Conservation (phyloP, 2,888 invertebrate species). For the Mantis religiosa region DNA sequence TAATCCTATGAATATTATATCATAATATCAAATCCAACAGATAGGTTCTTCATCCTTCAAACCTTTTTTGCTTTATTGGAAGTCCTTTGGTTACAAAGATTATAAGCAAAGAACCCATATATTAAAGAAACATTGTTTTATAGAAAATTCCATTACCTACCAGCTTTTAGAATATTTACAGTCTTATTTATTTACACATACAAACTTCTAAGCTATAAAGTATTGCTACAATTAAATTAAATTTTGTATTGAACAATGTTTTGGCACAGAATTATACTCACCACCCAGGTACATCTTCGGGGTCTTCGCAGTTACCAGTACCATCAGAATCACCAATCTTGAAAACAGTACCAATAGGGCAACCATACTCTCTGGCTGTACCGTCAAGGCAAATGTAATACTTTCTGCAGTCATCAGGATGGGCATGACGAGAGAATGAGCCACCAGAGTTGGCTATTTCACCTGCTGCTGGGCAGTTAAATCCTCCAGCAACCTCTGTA, state of each 20-base stretch:
- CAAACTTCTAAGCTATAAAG: too few relatives aligned
- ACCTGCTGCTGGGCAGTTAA: conserved; percentile 78
- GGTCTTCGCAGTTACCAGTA: conserved; percentile 89
- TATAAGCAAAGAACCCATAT: not conserved
- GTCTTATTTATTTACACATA: too few relatives aligned
- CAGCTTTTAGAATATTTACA: too few relatives aligned
- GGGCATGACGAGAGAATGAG: conserved; percentile 90
- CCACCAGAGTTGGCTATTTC: conserved; percentile 67
- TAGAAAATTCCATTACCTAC: too few relatives aligned
- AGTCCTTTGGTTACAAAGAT: not conserved
- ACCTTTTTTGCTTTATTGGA: too few relatives aligned
- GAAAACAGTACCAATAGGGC: conserved; percentile 93
- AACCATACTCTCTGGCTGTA: conserved; percentile 88
- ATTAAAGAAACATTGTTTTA: not conserved
- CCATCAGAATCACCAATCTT: conserved; percentile 88
- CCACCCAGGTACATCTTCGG: conserved; percentile 95
- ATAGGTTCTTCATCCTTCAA: too few relatives aligned
- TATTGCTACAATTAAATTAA: too few relatives aligned
- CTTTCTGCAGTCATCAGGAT: conserved; percentile 91
- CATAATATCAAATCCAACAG: too few relatives aligned
- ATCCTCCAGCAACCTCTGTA: conserved; percentile 87
- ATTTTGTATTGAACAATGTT: too few relatives aligned
- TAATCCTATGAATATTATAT: too few relatives aligned
- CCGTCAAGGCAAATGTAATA: conserved; percentile 93
- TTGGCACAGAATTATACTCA: conserved; percentile 50